These are phyloP conservation scores for Astyanax mexicanus DNA, from an alignment of 2,797 vertebrate genomes.

Conservation along the genomic window DNA sequence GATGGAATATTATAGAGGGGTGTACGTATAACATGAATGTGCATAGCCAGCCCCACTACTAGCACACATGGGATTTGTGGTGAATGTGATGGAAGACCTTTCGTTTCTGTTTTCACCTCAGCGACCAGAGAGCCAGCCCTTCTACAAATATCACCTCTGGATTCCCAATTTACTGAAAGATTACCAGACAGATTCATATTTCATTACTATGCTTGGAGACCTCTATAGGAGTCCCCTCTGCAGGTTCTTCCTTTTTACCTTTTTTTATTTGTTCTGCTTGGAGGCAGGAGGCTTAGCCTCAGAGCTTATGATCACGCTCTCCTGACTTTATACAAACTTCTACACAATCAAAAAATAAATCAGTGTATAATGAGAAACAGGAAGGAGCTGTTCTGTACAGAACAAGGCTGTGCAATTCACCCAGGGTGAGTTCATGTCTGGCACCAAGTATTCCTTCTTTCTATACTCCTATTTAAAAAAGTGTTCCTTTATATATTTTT, in stretches of 20 bases:
- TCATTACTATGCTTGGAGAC: conserved; percentile 24
- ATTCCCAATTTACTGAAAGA: conserved; percentile 38
- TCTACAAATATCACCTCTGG: conserved; percentile 33
- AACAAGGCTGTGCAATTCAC: not conserved
- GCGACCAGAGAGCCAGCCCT: not conserved
- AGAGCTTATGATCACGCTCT: not conserved
- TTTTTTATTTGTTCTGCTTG: not conserved
- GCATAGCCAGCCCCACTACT: not conserved
- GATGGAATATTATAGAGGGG: not conserved
- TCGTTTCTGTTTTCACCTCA: conserved; percentile 1
- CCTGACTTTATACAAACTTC: not conserved
- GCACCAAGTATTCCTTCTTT: no score
- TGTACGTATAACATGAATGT: not conserved
- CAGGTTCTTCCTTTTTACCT: not conserved
- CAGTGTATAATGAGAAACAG: not conserved
- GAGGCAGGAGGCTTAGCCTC: not conserved
- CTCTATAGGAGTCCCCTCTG: not conserved
- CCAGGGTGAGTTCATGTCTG: not conserved
- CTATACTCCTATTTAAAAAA: no score
- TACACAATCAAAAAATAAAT: not conserved
- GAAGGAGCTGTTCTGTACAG: not conserved
- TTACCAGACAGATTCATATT: conserved; percentile 37
- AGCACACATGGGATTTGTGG: conserved; percentile 11
- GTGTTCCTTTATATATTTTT: no score
- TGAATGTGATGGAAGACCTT: conserved; percentile 21